Conservation (phyloP, 2,888 invertebrate species). For the Exephanes ischioxanthus region DNA sequence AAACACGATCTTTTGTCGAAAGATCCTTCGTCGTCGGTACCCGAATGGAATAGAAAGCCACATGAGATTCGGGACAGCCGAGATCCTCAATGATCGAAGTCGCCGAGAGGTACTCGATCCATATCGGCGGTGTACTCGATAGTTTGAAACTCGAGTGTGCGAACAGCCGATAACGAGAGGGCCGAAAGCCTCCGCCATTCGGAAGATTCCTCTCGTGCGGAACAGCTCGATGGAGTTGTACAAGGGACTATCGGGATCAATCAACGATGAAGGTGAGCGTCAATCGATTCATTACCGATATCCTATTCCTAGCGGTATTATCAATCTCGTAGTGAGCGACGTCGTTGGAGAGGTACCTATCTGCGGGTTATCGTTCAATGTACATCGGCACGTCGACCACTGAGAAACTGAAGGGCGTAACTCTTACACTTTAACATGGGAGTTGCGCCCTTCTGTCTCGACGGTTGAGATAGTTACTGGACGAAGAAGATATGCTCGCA, state of each 20-base stretch:
- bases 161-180: not conserved
- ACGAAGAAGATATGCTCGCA: not conserved
- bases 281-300: slow-evolving; percentile 40
- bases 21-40: not conserved
- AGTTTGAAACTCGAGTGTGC: slow-evolving; percentile 41
- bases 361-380: slow-evolving; percentile 24
- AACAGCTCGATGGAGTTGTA: slow-evolving; percentile 1
- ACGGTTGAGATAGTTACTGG: not conserved
- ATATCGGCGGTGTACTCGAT: slow-evolving; percentile 26
- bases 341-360: slow-evolving; percentile 19
- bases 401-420: no score
- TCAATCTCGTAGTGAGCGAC: slow-evolving; percentile 26
- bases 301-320: slow-evolving; percentile 4
- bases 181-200: slow-evolving; percentile 17
- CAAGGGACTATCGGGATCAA: slow-evolving; percentile 25
- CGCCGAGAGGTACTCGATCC: slow-evolving; percentile 19
- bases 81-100: slow-evolving; percentile 34
- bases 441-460: not conserved
- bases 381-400: not conserved
- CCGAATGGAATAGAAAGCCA: slow-evolving; percentile 11
- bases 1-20: not conserved
- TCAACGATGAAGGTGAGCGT: slow-evolving; percentile 26
- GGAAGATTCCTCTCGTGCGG: slow-evolving; percentile 15
- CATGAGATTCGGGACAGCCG: not conserved
- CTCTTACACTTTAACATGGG: no score